Base-by-base conservation (phyloP, 2,888 invertebrate species). In the Limenitis camilla region DNA sequence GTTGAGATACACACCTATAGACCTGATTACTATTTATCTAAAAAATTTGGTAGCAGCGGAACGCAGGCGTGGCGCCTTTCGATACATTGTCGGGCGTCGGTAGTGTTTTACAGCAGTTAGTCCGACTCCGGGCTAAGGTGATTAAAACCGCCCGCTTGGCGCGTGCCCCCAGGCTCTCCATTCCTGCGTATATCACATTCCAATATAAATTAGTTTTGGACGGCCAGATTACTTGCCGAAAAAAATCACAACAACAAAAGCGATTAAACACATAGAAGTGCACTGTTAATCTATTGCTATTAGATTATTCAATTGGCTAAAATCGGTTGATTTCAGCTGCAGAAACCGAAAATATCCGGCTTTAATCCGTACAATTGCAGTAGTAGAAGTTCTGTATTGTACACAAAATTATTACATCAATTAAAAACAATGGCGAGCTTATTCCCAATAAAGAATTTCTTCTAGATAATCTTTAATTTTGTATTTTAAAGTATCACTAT, bases 201-300 rank as follows among this genome's bases (percentile, higher is more conserved):
- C 86, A 76, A 81, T 84, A 82, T 81, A 84, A 86, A 87, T 87
- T 86, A 81, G 82, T 85, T 87, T 84, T 78, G 68, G 76, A 68
- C 71, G 68, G 71, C 67, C 67, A 69, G 74, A 74, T 76, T 77
- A 72, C 76, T 74, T 77, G 81, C 80, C 81, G 80, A 82, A 81
- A 82, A 52, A 55, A 42, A 19, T 27, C 28, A 35, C 49, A 27
- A 28, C 43, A 68, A 68, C 70, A 66, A 69, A 64, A 63, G 66
- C 73, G 74, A 79, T 78, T 76, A 77, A 72, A 67, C 66, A 68
- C 67, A 35, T 33, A 74, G 38, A 44, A 19, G 19, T 42, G 31
- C 36, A 38, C 9, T 43, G 32, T 31, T 31, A 11, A 29, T 9
- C 30, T 36, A 38, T 45, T 36, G 11, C 9, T 40, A 7, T 36